These are phyloP conservation scores for Muraenolepis orangiensis DNA, from an alignment of 2,797 vertebrate genomes.

Conservation along the genomic window DNA sequence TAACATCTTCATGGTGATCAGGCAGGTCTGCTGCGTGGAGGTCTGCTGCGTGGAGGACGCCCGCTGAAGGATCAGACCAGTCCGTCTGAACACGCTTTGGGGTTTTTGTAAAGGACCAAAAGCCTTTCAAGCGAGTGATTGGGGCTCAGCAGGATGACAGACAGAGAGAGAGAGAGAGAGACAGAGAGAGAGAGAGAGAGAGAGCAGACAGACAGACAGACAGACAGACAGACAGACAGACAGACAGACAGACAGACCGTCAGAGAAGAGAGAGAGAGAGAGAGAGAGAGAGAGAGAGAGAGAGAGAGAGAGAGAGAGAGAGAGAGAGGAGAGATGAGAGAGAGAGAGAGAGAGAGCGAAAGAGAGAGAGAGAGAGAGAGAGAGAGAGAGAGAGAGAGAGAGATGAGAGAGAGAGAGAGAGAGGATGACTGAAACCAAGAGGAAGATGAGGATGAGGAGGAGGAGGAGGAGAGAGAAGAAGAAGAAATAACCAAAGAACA, in stretches of 20 bases:
- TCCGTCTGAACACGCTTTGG: slow-evolving; percentile 39
- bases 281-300: slow-evolving; percentile 7
- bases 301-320: not conserved
- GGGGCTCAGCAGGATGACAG: slow-evolving; percentile 56
- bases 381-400: not conserved
- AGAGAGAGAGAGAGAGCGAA: not conserved
- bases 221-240: not conserved
- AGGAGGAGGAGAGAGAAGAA: slow-evolving; percentile 37
- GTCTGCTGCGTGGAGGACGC: slow-evolving; percentile 31
- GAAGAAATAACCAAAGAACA: not conserved
- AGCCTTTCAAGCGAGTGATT: slow-evolving; percentile 67
- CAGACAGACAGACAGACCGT: not conserved
- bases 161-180: slow-evolving; percentile 44
- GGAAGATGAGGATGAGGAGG: not conserved
- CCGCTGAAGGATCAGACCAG: slow-evolving; percentile 27
- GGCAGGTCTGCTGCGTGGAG: slow-evolving; percentile 21
- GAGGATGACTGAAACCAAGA: not conserved
- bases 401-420: not conserved
- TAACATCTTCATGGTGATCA: slow-evolving; percentile 20
- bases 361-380: not conserved
- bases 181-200: not conserved
- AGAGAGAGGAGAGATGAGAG: not conserved
- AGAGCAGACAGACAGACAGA: not conserved
- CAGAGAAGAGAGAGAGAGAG: slow-evolving; percentile 50
- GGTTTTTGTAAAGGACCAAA: slow-evolving; percentile 35